These are phyloP conservation scores for Coendou prehensilis DNA, from an alignment of 2,797 vertebrate genomes.

Conservation along the genomic window DNA sequence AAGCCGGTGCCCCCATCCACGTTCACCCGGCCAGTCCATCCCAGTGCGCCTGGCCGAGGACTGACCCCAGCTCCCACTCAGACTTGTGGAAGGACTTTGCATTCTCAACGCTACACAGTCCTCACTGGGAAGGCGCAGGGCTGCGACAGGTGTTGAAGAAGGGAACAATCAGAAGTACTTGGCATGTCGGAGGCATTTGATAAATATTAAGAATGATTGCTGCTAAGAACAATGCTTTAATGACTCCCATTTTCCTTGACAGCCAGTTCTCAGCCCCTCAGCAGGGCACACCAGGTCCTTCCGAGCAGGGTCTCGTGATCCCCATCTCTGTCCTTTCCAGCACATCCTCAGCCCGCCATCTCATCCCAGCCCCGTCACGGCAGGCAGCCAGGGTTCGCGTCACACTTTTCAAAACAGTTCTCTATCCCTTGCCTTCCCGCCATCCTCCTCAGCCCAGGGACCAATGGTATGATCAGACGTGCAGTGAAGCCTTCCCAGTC, in stretches of 20 bases:
- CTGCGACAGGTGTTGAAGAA: neutral
- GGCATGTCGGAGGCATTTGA: neutral
- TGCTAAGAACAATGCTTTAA: neutral
- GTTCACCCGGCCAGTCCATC: no score
- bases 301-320: fast-evolving
- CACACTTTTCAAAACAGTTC: neutral
- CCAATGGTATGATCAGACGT: no score
- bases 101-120: neutral
- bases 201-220: neutral
- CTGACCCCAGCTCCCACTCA: neutral
- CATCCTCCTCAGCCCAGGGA: neutral
- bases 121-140: neutral
- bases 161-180: neutral
- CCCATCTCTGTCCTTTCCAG: neutral
- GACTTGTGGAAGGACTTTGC: neutral
- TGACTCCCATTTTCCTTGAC: neutral
- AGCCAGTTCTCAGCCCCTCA: neutral
- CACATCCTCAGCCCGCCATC: no score
- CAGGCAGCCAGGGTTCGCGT: no score
- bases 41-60: no score
- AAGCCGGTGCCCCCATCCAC: neutral
- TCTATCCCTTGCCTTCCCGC: neutral
- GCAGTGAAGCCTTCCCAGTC: neutral
- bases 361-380: no score
- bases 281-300: fast-evolving